A percentile compares a stretch with the other conserved stretches of the same genome.
Evolutionary conservation across 2,797 vertebrate genomes (phyloP).

Genomic region (Oreochromis mossambicus): DNA sequence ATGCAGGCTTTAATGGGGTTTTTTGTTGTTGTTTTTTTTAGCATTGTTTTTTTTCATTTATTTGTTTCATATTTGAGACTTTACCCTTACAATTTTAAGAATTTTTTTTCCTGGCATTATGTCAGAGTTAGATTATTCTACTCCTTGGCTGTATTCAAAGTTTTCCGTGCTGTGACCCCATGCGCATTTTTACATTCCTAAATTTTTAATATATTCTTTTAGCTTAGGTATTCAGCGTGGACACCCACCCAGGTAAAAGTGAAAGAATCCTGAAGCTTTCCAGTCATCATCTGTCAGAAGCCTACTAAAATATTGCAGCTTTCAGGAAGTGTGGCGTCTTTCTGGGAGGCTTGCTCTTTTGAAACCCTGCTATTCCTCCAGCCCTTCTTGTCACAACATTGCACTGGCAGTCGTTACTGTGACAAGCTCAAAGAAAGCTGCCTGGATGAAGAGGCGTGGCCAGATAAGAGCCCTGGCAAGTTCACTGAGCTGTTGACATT

Average conservation of each 20-base stretch:
- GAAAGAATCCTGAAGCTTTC: constrained; percentile 3
- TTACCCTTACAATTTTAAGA: not conserved
- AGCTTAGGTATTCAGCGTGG: not conserved
- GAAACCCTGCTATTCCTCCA: constrained; percentile 28
- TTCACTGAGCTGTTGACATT: constrained; percentile 77
- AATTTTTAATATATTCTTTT: constrained; percentile 9
- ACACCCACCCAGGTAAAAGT: constrained; percentile 11
- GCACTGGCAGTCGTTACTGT: constrained; percentile 24
- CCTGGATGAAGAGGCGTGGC: constrained; percentile 49
- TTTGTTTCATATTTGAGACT: not conserved
- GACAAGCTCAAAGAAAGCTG: constrained; percentile 38
- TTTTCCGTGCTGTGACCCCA: not conserved
- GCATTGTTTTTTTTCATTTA: not conserved
- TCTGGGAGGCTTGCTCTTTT: constrained; percentile 23
- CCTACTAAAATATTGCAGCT: constrained; percentile 18
- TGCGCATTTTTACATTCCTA: not conserved
- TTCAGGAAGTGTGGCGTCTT: constrained; percentile 15
- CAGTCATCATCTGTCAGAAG: constrained; percentile 32
- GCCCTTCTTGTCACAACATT: constrained; percentile 41
- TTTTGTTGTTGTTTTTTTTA: not conserved
- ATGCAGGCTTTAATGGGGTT: not conserved
- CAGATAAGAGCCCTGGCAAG: constrained; percentile 64
- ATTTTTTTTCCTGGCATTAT: not conserved
- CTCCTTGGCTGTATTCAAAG: not conserved
- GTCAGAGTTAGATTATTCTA: not conserved